Evolutionary conservation across 1,140 invertebrate genomes (phyloP).

Genomic region (Drosophila nigrodunni): DNA sequence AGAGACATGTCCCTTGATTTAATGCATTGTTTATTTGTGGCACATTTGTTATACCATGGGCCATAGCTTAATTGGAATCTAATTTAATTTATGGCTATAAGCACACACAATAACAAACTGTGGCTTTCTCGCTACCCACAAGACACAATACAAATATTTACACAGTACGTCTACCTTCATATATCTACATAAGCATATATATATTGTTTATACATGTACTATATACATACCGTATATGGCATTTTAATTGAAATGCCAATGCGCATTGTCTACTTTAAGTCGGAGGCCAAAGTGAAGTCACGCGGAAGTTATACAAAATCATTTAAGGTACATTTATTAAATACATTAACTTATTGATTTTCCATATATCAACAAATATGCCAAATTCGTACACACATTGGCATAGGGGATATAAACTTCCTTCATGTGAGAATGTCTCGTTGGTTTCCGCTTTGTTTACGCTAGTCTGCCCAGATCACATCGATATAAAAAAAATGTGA

Average conservation of each 20-base stretch:
- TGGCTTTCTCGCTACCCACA: constrained; percentile 9
- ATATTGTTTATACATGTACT: neutral
- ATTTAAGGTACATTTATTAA: constrained; percentile 70
- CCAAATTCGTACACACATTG: constrained; percentile 23
- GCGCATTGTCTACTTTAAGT: constrained; percentile 53
- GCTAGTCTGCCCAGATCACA: constrained; percentile 35
- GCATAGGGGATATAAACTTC: neutral
- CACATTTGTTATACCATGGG: constrained; percentile 32
- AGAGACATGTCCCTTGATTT: constrained; percentile 20
- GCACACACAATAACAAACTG: constrained; percentile 14
- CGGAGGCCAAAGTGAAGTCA: constrained; percentile 41
- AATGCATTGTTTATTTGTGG: constrained; percentile 52
- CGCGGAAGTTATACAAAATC: constrained; percentile 72
- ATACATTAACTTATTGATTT: constrained; percentile 79
- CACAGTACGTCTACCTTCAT: neutral
- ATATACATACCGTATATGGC: neutral
- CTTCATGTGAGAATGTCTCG: constrained; percentile 23
- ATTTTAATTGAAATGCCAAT: constrained; percentile 73
- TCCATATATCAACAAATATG: constrained; percentile 52
- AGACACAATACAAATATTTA: constrained; percentile 47
- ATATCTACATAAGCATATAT: constrained; percentile 34
- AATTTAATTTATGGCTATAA: constrained; percentile 70
- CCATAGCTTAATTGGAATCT: constrained; percentile 66
- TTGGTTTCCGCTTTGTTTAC: constrained; percentile 41
- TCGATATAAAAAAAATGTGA: constrained; percentile 38